Conservation (phyloP, 2,888 invertebrate species). For the Tinea trinotella region DNA sequence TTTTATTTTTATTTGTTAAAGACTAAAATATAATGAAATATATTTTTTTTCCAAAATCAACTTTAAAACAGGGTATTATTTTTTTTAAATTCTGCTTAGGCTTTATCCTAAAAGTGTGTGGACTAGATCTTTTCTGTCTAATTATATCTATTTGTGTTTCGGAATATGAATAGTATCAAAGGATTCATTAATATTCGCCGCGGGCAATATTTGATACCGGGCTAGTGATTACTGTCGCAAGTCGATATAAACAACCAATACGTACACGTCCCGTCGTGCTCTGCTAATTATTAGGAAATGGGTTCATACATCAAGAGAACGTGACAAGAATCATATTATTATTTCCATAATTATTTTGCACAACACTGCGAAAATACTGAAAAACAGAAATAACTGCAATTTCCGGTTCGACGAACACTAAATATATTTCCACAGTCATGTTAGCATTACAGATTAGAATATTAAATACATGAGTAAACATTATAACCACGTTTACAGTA, state of each 20-base stretch:
- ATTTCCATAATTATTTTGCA: neutral
- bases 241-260: conserved; percentile 2
- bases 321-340: conserved; percentile 4
- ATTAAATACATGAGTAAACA: neutral
- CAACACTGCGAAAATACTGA: neutral
- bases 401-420: neutral
- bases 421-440: neutral
- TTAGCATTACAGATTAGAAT: neutral
- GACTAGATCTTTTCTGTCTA: too few relatives aligned
- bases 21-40: too few relatives aligned
- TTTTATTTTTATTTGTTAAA: too few relatives aligned
- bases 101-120: too few relatives aligned
- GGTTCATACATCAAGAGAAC: conserved; percentile 10
- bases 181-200: conserved; percentile 9
- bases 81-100: too few relatives aligned
- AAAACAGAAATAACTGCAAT: neutral
- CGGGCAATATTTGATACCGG: neutral
- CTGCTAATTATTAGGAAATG: conserved; percentile 12
- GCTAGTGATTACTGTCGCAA: conserved; percentile 5
- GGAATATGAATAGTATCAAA: conserved; percentile 10
- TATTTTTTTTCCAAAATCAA: too few relatives aligned
- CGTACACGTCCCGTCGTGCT: conserved; percentile 4
- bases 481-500: too few relatives aligned
- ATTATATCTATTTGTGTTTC: too few relatives aligned
- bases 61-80: too few relatives aligned